phyloP scores from a whole-genome alignment of 2,797 vertebrate species.

The Poecilia velifera region DNA sequence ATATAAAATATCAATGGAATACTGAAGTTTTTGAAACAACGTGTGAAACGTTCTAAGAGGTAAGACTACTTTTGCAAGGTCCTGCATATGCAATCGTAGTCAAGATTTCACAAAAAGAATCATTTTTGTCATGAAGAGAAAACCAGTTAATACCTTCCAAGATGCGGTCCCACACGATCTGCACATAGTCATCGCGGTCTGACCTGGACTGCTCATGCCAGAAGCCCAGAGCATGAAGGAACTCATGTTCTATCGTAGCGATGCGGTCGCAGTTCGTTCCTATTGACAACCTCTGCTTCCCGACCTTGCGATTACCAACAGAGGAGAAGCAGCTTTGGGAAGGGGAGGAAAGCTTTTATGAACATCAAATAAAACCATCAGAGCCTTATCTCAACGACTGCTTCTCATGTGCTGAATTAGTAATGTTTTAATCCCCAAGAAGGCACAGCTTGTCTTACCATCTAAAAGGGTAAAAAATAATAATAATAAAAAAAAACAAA shows the following conservation, averaged over 20 bases:
- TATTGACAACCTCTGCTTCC: constrained; percentile 87
- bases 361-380: constrained; percentile 5
- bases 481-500: neutral
- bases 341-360: constrained; percentile 9
- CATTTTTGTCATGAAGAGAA: too few relatives aligned
- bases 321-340: constrained; percentile 90
- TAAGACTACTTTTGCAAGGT: neutral
- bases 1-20: neutral
- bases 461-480: constrained; percentile 3
- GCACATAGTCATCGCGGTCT: constrained; percentile 90
- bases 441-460: neutral
- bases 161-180: constrained; percentile 88
- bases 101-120: neutral
- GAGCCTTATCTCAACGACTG: neutral
- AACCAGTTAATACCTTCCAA: constrained; percentile 74
- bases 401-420: neutral
- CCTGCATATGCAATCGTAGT: neutral
- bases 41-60: neutral
- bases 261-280: constrained; percentile 87
- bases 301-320: constrained; percentile 83
- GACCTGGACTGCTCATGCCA: constrained; percentile 94
- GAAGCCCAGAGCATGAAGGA: constrained; percentile 92
- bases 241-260: constrained; percentile 89
- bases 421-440: neutral
- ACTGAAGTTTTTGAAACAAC: neutral